Percentiles rank a stretch among this genome's conserved stretches.
Evolutionary conservation across 2,888 invertebrate genomes (phyloP).

Genomic region (Macrophya annulata): DNA sequence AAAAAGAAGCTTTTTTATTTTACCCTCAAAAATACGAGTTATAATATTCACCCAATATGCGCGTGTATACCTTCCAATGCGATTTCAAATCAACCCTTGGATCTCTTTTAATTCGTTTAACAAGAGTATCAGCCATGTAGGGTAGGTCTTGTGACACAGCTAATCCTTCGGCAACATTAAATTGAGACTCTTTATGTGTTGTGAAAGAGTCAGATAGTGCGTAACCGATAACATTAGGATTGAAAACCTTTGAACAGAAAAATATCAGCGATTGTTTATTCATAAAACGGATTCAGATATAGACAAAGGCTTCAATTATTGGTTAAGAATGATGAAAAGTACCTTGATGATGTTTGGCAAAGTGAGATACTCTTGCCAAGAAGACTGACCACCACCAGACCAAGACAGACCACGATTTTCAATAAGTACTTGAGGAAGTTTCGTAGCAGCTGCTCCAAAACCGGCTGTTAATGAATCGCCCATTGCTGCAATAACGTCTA

Average conservation of each 20-base stretch:
- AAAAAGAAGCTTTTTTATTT: background rate
- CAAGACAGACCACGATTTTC: constrained; percentile 72
- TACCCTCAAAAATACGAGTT: background rate
- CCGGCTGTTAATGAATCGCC: constrained; percentile 85
- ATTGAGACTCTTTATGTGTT: constrained; percentile 79
- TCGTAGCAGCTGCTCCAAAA: constrained; percentile 81
- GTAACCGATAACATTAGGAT: constrained; percentile 84
- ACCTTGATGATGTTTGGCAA: constrained; percentile 88
- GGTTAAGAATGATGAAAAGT: background rate
- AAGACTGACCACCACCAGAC: constrained; percentile 84
- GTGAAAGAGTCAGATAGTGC: constrained; percentile 81
- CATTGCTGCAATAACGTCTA: constrained; percentile 83
- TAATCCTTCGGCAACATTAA: constrained; percentile 84
- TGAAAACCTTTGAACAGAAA: constrained; percentile 80
- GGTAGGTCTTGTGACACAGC: constrained; percentile 83
- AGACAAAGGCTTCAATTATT: background rate
- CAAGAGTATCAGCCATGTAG: constrained; percentile 82
- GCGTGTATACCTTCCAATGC: constrained; percentile 83
- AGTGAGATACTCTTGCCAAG: constrained; percentile 87
- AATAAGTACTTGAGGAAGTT: constrained; percentile 77
- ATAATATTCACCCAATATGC: background rate
- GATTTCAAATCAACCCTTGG: constrained; percentile 81
- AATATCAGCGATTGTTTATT: background rate
- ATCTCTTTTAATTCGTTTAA: constrained; percentile 81
- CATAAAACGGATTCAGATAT: background rate